A percentile compares a stretch with the other conserved stretches of the same genome.
Conservation (phyloP, 1,140 invertebrate genomes). For the Coenobita brevimanus region DNA sequence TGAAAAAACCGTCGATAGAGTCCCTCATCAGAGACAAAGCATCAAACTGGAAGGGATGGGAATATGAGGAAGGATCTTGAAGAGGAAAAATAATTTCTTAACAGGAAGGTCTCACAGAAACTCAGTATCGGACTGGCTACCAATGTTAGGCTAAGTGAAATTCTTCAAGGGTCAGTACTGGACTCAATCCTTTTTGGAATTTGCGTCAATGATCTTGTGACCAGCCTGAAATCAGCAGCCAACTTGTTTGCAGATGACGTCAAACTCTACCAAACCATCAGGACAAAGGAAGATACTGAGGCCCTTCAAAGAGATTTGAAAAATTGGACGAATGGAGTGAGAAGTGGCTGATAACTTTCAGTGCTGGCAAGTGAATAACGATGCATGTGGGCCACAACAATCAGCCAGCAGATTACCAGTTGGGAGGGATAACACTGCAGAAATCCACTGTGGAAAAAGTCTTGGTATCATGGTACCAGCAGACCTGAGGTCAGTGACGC, state of each 20-base stretch:
- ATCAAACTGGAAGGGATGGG: not conserved
- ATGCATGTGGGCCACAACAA: not conserved
- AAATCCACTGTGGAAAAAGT: not conserved
- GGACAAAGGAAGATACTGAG: not conserved
- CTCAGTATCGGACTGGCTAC: not conserved
- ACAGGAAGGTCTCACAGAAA: not conserved
- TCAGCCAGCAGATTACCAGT: too few relatives aligned
- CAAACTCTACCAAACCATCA: not conserved
- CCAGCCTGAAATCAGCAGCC: not conserved
- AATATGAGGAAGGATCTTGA: not conserved
- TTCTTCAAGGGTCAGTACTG: not conserved
- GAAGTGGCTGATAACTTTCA: not conserved
- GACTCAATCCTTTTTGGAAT: not conserved
- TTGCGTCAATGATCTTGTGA: not conserved
- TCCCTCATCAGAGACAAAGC: not conserved
- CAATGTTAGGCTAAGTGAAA: not conserved
- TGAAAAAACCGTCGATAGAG: slow-evolving; percentile 11
- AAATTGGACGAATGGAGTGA: not conserved
- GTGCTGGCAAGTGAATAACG: not conserved
- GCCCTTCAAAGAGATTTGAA: not conserved
- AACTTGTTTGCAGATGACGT: not conserved
- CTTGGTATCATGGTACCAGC: not conserved
- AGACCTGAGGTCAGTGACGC: not conserved
- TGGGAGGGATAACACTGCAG: too few relatives aligned
- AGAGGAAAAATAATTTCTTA: not conserved